These are phyloP conservation scores for Chaetops frenatus DNA, from an alignment of 2,113 vertebrate species.

Conservation along the genomic window DNA sequence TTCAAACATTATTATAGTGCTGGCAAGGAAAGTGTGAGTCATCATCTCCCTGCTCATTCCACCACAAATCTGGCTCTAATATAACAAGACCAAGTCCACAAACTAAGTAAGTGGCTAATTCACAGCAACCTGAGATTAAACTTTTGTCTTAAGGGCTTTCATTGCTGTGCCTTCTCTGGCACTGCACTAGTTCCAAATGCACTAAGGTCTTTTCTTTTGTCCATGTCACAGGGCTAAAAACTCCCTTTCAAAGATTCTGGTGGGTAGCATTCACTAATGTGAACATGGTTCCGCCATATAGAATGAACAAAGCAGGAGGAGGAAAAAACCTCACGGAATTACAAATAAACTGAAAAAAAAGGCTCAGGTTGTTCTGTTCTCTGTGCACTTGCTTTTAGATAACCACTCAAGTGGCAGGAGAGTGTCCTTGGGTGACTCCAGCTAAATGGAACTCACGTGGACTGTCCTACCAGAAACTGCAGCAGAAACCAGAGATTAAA, in stretches of 20 bases:
- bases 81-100: neutral
- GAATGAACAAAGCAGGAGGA: neutral
- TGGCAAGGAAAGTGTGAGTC: neutral
- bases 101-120: neutral
- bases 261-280: neutral
- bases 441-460: fast-evolving
- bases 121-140: neutral
- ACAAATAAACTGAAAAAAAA: neutral
- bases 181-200: neutral
- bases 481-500: neutral
- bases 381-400: neutral
- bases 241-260: neutral
- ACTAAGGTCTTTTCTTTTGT: neutral
- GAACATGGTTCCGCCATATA: neutral
- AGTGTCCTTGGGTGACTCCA: neutral
- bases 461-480: neutral
- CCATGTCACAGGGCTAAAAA: neutral
- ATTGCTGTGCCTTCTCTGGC: neutral
- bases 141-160: neutral
- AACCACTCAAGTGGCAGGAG: neutral
- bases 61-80: neutral
- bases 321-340: neutral
- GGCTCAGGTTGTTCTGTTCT: neutral
- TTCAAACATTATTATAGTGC: neutral
- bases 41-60: neutral